Percentiles rank a stretch among this genome's conserved stretches.
Conservation (phyloP, 53 echinoderm and acorn worm species). For the Echinarachnius parma region DNA sequence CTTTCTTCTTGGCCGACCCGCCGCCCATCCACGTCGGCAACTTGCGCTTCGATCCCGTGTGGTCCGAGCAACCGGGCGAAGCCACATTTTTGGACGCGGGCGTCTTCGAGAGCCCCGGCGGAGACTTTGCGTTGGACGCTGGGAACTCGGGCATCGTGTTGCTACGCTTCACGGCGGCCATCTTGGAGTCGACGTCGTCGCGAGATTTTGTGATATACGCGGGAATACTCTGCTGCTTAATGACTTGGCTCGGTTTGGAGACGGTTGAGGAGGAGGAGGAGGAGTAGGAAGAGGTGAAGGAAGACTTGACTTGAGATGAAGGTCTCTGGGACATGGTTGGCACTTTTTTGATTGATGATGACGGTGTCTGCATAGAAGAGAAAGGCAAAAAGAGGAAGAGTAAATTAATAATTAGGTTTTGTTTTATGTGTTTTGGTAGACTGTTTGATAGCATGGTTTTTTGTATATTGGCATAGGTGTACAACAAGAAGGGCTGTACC, state of each 20-base stretch:
- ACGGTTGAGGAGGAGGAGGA: conserved; percentile 1
- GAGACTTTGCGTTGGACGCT: conserved; percentile 4
- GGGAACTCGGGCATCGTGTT: conserved; percentile 18
- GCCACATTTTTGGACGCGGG: conserved; percentile 1
- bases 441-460: too few species aligned
- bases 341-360: too few species aligned
- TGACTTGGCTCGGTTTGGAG: conserved; percentile 11
- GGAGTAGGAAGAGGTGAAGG: conserved; percentile 4
- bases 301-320: too few species aligned
- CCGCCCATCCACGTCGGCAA: conserved; percentile 56
- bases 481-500: too few species aligned
- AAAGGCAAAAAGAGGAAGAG: too few species aligned
- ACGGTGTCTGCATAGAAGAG: too few species aligned
- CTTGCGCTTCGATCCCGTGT: conserved; percentile 54
- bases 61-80: conserved; percentile 1
- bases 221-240: conserved; percentile 38
- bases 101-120: background rate
- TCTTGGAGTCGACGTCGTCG: background rate
- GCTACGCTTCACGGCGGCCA: conserved; percentile 22
- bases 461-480: too few species aligned
- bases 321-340: too few species aligned
- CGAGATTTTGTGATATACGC: conserved; percentile 31
- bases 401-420: too few species aligned
- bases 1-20: conserved; percentile 53
- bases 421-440: too few species aligned